Percentiles rank a stretch among this genome's conserved stretches.
Conservation (phyloP, 2,888 invertebrate genomes). For the Leistus spinibarbis region DNA sequence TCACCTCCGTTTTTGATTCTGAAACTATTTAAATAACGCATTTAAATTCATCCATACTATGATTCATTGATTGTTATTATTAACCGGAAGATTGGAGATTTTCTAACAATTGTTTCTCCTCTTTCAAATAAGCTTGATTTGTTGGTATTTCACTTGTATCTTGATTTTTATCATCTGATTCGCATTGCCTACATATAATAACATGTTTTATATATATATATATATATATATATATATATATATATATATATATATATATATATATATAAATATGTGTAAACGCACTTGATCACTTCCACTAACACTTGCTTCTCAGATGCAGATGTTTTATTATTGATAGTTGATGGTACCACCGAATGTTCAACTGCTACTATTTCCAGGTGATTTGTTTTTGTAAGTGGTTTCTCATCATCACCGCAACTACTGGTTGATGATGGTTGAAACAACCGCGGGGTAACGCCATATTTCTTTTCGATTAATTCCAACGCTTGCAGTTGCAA, state of each 20-base stretch:
- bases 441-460: conserved; percentile 69
- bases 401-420: not conserved
- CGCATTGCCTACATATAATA: conserved; percentile 24
- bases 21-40: conserved; percentile 7
- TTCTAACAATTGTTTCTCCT: conserved; percentile 25
- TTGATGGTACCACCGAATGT: not conserved
- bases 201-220: not conserved
- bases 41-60: not conserved
- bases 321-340: conserved; percentile 2
- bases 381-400: not conserved
- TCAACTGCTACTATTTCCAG: not conserved
- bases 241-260: not conserved
- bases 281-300: conserved; percentile 35
- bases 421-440: conserved; percentile 52
- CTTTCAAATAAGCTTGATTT: conserved; percentile 6
- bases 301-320: conserved; percentile 33
- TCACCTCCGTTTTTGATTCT: conserved; percentile 1
- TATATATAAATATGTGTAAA: not conserved
- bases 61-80: not conserved
- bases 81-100: conserved; percentile 16
- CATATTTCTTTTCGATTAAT: conserved; percentile 79
- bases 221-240: conserved; percentile 7
- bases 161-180: not conserved
- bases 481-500: conserved; percentile 88
- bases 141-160: not conserved